These are phyloP conservation scores for Xiphorhynchus erythropygius DNA, from an alignment of 2,797 vertebrate genomes.

Conservation along the genomic window DNA sequence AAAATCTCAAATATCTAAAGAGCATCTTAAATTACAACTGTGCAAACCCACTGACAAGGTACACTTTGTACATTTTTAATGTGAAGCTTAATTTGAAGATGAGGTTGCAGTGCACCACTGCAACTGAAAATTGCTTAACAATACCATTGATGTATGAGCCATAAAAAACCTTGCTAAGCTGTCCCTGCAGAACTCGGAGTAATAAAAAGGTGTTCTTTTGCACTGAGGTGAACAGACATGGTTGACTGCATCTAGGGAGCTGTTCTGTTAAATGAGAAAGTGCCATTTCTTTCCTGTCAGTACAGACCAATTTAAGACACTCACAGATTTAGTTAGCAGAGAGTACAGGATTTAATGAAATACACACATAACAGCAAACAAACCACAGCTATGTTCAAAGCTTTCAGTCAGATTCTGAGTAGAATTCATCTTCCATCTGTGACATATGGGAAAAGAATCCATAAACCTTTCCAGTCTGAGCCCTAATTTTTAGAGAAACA, in stretches of 20 bases:
- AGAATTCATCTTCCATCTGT: not conserved
- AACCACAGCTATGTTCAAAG: slow-evolving; percentile 4
- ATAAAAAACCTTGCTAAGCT: slow-evolving; percentile 68
- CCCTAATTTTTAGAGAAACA: not conserved
- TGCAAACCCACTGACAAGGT: slow-evolving; percentile 32
- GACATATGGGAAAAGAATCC: not conserved
- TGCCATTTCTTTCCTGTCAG: slow-evolving; percentile 63
- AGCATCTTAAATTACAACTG: not conserved
- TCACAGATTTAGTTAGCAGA: slow-evolving; percentile 43
- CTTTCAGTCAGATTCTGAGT: not conserved
- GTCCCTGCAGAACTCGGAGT: slow-evolving; percentile 66
- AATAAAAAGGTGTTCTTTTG: slow-evolving; percentile 71
- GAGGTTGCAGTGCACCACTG: slow-evolving; percentile 50
- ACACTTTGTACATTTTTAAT: slow-evolving; percentile 58
- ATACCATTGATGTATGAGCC: slow-evolving; percentile 69
- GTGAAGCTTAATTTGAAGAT: slow-evolving; percentile 61
- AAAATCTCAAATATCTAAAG: not conserved
- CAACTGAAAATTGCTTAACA: slow-evolving; percentile 70
- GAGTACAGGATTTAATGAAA: slow-evolving; percentile 51
- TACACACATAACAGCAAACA: slow-evolving; percentile 8
- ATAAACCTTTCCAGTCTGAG: not conserved
- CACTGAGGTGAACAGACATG: slow-evolving; percentile 69
- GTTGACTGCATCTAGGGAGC: slow-evolving; percentile 68
- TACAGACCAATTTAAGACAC: slow-evolving; percentile 57
- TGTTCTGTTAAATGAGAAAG: slow-evolving; percentile 67